Evolutionary conservation across 2,113 vertebrate species (phyloP), one percentile per base, ranked within the genome.

Genomic region (Camelus bactrianus): DNA sequence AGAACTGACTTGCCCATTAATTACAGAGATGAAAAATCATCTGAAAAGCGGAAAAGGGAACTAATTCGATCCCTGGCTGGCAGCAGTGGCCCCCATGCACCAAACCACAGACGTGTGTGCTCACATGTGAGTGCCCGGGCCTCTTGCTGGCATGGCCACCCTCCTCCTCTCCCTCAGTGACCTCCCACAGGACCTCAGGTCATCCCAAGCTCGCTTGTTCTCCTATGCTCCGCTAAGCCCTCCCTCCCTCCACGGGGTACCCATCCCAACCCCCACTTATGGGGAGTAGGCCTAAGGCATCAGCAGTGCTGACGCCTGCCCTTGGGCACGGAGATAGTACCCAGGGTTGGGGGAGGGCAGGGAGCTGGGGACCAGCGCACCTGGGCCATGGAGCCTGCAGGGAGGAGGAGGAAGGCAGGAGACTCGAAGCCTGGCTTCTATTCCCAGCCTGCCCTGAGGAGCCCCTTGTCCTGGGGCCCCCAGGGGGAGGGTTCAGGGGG

Each of bases 1-100:
- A 83, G 98, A 96, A 91, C 82, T 94, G 97, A 97, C 98, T 97
- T 96, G 96, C 98, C 97, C 97, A 97, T 97, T 98, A 97, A 98
- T 98, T 98, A 98, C 95, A 95, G 91, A 95, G 96, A 98, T 97
- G 98, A 97, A 95, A 97, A 97, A 92, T 98, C 95, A 97, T 97
- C 95, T 94, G 95, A 94, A 93, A 97, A 94, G 92, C 56, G 64
- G 96, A 92, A 95, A 98, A 97, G 77, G 91, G 94, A 96, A 97
- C 96, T 89, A 50, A 94, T 98, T 95, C 50, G 76, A 28, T 93
- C 93, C 72, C 28, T 92, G 90, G 83, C 94, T 94, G 87, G 90
- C 24, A 19, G 52, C 32, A 16, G 26, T 24, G 52, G 67, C 85
- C 62, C 94, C 95, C 91, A 1, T 60, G 90, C 80, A 30, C 46